phyloP scores from a whole-genome alignment of 2,797 vertebrate genomes.

The Crocidura indochinensis region DNA sequence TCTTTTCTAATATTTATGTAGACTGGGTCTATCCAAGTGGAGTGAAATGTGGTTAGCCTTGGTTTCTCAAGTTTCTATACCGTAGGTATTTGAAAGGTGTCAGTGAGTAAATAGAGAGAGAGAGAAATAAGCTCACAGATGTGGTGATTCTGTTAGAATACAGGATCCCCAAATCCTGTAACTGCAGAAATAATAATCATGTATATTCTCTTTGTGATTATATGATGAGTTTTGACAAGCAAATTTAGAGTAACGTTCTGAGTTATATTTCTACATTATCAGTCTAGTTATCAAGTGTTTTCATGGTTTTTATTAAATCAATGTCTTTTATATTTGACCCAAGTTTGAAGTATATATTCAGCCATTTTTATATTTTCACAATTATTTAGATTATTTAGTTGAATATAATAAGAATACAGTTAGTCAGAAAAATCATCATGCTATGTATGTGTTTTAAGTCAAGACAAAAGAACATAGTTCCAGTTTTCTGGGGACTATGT shows the following conservation, averaged over 20 bases:
- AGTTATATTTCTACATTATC: not conserved
- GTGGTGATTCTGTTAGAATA: not conserved
- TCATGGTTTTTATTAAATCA: conserved; percentile 43
- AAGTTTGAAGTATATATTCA: no score
- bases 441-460: not conserved
- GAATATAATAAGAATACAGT: not conserved
- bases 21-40: not conserved
- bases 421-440: not conserved
- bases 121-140: not conserved
- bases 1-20: not conserved
- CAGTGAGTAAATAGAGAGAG: not conserved
- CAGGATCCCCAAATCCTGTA: not conserved
- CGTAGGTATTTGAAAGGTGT: not conserved
- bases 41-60: not conserved
- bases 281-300: not conserved
- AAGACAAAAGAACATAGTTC: not conserved
- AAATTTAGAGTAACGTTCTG: not conserved
- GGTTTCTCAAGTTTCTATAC: not conserved
- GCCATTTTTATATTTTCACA: no score
- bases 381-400: not conserved
- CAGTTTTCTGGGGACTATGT: not conserved
- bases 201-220: not conserved
- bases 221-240: not conserved
- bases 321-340: not conserved
- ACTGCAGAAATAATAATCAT: not conserved